phyloP scores from a whole-genome alignment of 2,797 vertebrate species.

The Chanos chanos region DNA sequence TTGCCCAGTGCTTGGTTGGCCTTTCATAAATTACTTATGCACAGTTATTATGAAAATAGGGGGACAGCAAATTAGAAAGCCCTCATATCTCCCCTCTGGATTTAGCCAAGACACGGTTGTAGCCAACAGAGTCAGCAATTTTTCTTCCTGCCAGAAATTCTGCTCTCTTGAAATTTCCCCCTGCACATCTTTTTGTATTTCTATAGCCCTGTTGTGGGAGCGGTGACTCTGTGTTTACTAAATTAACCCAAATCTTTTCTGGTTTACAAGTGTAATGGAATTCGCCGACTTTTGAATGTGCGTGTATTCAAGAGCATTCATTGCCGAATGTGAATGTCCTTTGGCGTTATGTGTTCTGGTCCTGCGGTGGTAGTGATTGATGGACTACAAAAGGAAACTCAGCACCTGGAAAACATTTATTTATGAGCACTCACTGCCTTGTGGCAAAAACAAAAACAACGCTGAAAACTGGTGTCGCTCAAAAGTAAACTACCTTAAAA shows the following conservation, averaged over 20 bases:
- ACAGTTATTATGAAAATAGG: constrained; percentile 99
- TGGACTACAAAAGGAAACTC: constrained; percentile 51
- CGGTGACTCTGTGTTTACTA: constrained; percentile 97
- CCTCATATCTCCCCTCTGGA: constrained; percentile 98
- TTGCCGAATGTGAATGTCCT: constrained; percentile 83
- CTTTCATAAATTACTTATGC: constrained; percentile 99
- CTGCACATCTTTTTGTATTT: constrained; percentile 82
- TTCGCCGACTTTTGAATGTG: constrained; percentile 81
- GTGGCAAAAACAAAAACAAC: constrained; percentile 17
- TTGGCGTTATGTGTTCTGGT: constrained; percentile 72
- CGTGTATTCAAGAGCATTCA: constrained; percentile 88
- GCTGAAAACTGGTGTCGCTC: too few species aligned
- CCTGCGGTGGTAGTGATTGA: constrained; percentile 63
- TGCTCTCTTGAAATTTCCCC: constrained; percentile 82
- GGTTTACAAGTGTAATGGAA: constrained; percentile 95
- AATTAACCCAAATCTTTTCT: constrained; percentile 98
- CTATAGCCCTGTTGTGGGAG: constrained; percentile 83
- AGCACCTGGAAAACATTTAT: constrained; percentile 44
- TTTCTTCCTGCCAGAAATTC: constrained; percentile 83
- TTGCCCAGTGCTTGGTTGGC: constrained; percentile 93
- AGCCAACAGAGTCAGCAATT: constrained; percentile 98
- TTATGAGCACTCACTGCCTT: constrained; percentile 38
- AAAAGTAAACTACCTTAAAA: too few species aligned
- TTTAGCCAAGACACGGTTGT: constrained; percentile 92
- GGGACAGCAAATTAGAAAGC: constrained; percentile 99